Base-by-base conservation (phyloP, 1,140 invertebrate species). In the Globodera rostochiensis region DNA sequence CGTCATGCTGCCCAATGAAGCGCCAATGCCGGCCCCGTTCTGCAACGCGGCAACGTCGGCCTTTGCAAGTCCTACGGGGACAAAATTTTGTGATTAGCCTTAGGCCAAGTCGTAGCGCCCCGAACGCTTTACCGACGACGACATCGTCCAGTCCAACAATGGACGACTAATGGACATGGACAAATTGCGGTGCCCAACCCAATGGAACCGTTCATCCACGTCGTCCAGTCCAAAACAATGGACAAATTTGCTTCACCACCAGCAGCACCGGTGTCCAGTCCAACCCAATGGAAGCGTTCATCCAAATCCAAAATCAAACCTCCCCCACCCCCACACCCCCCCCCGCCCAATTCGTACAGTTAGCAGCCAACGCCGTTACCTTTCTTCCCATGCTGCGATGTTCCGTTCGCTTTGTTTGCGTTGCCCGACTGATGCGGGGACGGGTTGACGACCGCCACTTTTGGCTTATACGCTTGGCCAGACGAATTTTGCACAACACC, bases 401-500 rank as follows among this genome's bases (percentile, higher is more conserved):
- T 57, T 9, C 80, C 74, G 70, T 81, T 81, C 13, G 74, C 11
- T 21, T 81, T 81, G 8, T 4, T 45, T 9, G 69, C 7, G 15
- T 70, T 73, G 15, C 71, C 77, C 36, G 21, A 9, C 46, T 66
- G 19, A 86, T 25, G 45, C 45, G 53, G 60, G 57, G 80, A 69
- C 84, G 84, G 11, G 84, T 67, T 76, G 15, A 79, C 74, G 71
- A 84, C 75, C 36, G 88, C 87, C 6, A 88, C 73, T 25, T 80
- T 53, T 6, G 87, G 87, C 57, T 89, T 90, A 67, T 88, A 89
- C 13, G 87, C 86, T 15, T 79, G 45, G 3, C 80, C 85, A 3
- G 53, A 67, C 3, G 86, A 73, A 47, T 88, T 88, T 70, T 87
- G 87, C 1, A 71, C 49, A 15, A 88, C 49, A 50, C 73, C 77